Percentiles rank a stretch among this genome's conserved stretches.
Evolutionary conservation across 2,888 invertebrate species (phyloP).

Genomic region (Mylabris sibirica): DNA sequence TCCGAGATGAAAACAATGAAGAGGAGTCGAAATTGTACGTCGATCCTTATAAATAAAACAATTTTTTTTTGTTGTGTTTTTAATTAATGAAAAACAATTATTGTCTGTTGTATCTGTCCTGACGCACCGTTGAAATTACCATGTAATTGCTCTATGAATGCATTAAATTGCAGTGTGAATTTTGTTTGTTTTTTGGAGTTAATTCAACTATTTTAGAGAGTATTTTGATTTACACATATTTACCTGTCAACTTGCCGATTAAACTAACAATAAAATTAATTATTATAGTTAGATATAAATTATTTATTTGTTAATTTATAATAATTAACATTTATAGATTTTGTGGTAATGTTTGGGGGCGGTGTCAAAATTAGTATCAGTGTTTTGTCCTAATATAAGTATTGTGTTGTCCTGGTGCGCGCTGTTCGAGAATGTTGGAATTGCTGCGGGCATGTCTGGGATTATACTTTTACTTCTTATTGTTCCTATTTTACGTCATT

Average conservation of each 20-base stretch:
- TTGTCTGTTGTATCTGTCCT: slow-evolving; percentile 31
- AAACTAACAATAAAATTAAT: slow-evolving; percentile 4
- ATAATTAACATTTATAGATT: background rate
- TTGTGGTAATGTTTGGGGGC: background rate
- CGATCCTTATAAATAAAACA: background rate
- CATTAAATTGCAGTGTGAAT: background rate
- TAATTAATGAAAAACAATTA: slow-evolving; percentile 4
- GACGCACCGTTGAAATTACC: slow-evolving; percentile 35
- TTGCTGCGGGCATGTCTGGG: slow-evolving; percentile 56
- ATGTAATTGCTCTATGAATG: background rate
- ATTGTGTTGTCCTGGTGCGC: slow-evolving; percentile 29
- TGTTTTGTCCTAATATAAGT: slow-evolving; percentile 10
- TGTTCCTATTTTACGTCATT: slow-evolving; percentile 57
- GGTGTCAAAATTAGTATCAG: slow-evolving; percentile 14
- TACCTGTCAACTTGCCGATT: slow-evolving; percentile 6
- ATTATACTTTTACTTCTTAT: slow-evolving; percentile 57
- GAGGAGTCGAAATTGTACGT: slow-evolving; percentile 6
- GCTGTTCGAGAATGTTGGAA: slow-evolving; percentile 52
- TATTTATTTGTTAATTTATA: slow-evolving; percentile 7
- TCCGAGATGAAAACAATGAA: background rate
- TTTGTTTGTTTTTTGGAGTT: background rate
- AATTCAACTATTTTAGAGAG: background rate
- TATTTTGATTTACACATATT: background rate
- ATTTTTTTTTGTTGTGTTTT: slow-evolving; percentile 7
- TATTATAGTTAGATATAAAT: background rate